phyloP scores from a whole-genome alignment of 1,140 invertebrate genomes.

The Caenorhabditis inopinata region DNA sequence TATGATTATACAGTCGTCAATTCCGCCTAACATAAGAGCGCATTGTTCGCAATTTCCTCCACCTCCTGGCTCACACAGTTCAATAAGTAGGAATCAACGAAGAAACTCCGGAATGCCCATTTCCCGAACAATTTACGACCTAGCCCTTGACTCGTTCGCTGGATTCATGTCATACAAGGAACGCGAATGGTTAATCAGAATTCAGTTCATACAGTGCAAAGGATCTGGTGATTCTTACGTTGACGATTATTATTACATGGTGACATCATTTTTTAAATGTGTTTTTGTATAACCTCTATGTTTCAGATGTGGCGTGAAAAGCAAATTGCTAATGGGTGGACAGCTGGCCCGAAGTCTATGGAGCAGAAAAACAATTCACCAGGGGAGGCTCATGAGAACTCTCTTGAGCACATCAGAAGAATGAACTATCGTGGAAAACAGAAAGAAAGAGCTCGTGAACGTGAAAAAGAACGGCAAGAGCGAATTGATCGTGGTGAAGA shows the following conservation, averaged over 20 bases:
- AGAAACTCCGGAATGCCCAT: slow-evolving; percentile 53
- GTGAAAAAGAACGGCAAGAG: not conserved
- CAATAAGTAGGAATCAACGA: not conserved
- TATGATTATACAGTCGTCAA: not conserved
- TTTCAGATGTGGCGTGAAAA: slow-evolving; percentile 40
- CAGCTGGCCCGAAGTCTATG: not conserved
- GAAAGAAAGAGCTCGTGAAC: not conserved
- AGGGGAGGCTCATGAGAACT: not conserved
- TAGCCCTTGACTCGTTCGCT: slow-evolving; percentile 65
- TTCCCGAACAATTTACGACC: slow-evolving; percentile 57
- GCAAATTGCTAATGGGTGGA: slow-evolving; percentile 37
- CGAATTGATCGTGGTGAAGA: slow-evolving; percentile 35
- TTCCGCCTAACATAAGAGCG: slow-evolving; percentile 16
- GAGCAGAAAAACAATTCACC: not conserved
- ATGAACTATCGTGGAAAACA: not conserved
- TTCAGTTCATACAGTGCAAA: slow-evolving; percentile 62
- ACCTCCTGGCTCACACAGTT: slow-evolving; percentile 9
- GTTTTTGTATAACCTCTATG: not conserved
- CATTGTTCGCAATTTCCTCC: not conserved
- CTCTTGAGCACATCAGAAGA: not conserved
- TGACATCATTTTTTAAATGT: slow-evolving; percentile 22
- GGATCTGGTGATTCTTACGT: slow-evolving; percentile 59
- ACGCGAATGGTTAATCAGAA: slow-evolving; percentile 65
- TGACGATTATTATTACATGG: slow-evolving; percentile 65
- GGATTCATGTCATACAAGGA: slow-evolving; percentile 65